Conservation (phyloP, 2,888 invertebrate genomes). For the Lypha dubia region DNA sequence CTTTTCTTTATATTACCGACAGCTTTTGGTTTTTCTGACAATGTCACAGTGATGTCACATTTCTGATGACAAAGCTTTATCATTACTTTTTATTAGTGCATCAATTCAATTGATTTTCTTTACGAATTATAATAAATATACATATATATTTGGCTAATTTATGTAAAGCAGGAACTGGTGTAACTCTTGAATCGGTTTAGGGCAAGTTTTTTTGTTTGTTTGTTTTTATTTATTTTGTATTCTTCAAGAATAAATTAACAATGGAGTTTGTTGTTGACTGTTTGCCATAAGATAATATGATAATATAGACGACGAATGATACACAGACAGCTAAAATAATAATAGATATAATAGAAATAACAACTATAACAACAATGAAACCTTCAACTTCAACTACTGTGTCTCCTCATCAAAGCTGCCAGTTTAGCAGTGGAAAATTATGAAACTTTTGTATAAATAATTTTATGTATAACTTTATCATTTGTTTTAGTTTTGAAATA, state of each 20-base stretch:
- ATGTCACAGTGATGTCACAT: too few species aligned
- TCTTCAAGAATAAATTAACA: conserved; percentile 28
- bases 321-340: background rate
- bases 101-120: too few species aligned
- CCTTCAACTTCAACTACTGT: background rate
- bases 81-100: too few species aligned
- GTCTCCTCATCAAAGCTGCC: conserved; percentile 3
- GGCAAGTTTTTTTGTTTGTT: conserved; percentile 10
- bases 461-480: too few species aligned
- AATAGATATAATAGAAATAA: background rate
- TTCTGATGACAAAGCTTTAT: too few species aligned
- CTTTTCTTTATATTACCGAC: too few species aligned
- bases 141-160: background rate
- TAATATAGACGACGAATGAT: conserved; percentile 19
- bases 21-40: too few species aligned
- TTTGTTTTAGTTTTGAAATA: too few species aligned
- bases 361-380: conserved; percentile 7
- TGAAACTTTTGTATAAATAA: too few species aligned
- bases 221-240: background rate
- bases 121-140: too few species aligned
- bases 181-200: background rate
- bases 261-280: conserved; percentile 46
- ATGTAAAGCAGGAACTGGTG: background rate
- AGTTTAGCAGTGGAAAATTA: too few species aligned
- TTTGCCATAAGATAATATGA: conserved; percentile 46